Evolutionary conservation across 64 coral and sea anemone species (phyloP).

Genomic region (Anthopleura sola): DNA sequence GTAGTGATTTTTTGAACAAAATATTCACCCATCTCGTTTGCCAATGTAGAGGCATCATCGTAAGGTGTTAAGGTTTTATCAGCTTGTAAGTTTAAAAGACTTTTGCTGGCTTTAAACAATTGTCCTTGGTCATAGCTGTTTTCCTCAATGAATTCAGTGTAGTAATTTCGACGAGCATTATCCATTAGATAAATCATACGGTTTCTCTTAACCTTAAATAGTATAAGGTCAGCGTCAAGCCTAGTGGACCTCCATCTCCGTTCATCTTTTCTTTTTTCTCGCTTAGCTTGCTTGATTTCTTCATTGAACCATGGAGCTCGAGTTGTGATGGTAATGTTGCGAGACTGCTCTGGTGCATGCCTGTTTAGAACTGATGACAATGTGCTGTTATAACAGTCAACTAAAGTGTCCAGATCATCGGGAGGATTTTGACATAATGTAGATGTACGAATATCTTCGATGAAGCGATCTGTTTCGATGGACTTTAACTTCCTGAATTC

Average conservation of each 20-base stretch:
- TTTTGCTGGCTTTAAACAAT: no score
- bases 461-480: conserved; percentile 37
- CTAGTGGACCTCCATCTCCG: conserved; percentile 17
- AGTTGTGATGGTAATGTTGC: conserved; percentile 26
- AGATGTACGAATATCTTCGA: conserved; percentile 47
- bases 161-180: no score
- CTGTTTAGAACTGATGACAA: conserved; percentile 55
- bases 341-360: conserved; percentile 33
- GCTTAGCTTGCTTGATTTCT: conserved; percentile 41
- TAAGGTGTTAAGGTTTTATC: no score
- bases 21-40: no score
- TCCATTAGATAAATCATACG: no score
- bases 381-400: conserved; percentile 73
- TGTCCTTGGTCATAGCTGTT: no score
- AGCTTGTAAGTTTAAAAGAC: no score
- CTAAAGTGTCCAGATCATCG: conserved; percentile 51
- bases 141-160: no score
- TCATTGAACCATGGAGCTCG: conserved; percentile 57
- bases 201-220: no score
- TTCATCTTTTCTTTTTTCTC: conserved; percentile 49
- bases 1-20: no score
- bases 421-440: conserved; percentile 47
- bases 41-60: no score
- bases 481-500: conserved; percentile 52
- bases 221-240: no score